Conservation (phyloP, 2,113 vertebrate genomes). For the Platanista minor region DNA sequence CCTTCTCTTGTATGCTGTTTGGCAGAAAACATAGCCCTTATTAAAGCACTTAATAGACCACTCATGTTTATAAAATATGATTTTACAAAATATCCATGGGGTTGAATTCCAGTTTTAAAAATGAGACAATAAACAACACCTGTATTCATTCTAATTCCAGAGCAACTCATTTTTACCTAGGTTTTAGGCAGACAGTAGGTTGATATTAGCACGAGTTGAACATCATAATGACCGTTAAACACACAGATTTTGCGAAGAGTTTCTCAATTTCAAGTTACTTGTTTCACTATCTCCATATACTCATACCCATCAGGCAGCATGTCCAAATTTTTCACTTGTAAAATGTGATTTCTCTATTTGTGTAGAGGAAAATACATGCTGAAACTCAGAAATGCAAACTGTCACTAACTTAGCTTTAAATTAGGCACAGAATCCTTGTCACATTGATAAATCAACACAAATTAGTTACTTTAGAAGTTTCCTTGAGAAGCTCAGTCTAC, state of each 20-base stretch:
- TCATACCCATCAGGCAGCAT: not conserved
- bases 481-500: not conserved
- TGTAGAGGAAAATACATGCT: not conserved
- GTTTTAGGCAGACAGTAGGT: not conserved
- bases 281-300: not conserved
- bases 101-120: not conserved
- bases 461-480: not conserved
- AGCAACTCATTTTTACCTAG: not conserved
- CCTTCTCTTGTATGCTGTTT: not conserved
- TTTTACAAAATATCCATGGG: not conserved
- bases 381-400: constrained; percentile 3
- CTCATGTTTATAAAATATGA: not conserved
- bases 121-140: not conserved
- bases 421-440: not conserved
- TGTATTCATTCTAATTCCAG: not conserved
- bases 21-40: not conserved
- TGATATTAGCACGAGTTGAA: not conserved
- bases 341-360: not conserved
- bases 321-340: not conserved
- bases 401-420: not conserved
- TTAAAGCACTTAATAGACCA: not conserved
- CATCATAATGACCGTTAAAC: not conserved
- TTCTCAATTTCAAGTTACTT: not conserved
- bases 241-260: not conserved
- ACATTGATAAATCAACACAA: not conserved